Percentiles rank a stretch among this genome's conserved stretches.
These are phyloP conservation scores for Adelges cooleyi DNA, from an alignment of 1,140 invertebrate genomes.

Conservation along the genomic window DNA sequence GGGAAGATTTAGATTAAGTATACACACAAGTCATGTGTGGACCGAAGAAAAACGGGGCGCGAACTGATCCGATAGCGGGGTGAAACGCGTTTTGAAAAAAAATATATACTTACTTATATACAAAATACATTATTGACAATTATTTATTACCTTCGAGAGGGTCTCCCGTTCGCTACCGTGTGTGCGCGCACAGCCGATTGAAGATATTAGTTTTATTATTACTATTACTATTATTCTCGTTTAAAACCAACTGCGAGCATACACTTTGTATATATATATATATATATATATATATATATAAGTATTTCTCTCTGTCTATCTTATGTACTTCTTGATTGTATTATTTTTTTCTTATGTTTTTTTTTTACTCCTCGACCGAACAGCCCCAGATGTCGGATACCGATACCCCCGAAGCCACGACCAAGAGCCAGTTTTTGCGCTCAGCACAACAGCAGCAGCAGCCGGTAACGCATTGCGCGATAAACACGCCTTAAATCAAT, in stretches of 20 bases:
- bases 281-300: neutral
- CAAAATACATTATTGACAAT: constrained; percentile 9
- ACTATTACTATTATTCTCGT: constrained; percentile 10
- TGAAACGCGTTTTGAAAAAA: constrained; percentile 7
- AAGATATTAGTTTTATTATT: constrained; percentile 14
- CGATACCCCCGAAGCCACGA: constrained; percentile 22
- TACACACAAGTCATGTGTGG: too few relatives aligned
- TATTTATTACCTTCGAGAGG: constrained; percentile 20
- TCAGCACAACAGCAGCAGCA: neutral
- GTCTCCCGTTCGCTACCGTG: constrained; percentile 12
- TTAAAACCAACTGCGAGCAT: too few relatives aligned
- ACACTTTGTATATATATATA: too few relatives aligned
- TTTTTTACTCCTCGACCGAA: neutral
- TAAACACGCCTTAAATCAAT: constrained; percentile 28
- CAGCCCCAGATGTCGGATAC: constrained; percentile 25
- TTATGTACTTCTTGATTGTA: too few relatives aligned
- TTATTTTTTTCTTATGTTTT: too few relatives aligned
- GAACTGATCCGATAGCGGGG: constrained; percentile 26
- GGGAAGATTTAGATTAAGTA: constrained; percentile 28
- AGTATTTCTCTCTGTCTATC: neutral
- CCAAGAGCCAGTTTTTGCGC: constrained; percentile 11
- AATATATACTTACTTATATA: too few relatives aligned
- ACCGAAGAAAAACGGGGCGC: constrained; percentile 14
- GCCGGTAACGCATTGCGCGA: neutral
- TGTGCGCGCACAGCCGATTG: constrained; percentile 6